A percentile compares a stretch with the other conserved stretches of the same genome.
Conservation (phyloP, 2,113 vertebrate species). For the Amblyopsis rosae region DNA sequence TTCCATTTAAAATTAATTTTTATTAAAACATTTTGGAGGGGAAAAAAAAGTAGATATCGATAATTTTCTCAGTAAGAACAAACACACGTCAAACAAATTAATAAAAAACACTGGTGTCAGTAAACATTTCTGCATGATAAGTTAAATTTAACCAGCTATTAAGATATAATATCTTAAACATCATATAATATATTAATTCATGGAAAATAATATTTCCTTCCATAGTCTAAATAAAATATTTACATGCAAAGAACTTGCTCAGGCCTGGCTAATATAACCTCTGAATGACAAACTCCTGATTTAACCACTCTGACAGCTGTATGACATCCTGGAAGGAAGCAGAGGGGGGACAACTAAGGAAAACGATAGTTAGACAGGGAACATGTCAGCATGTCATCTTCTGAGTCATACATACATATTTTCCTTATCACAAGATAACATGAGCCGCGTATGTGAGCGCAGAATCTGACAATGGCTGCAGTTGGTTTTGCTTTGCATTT, state of each 20-base stretch:
- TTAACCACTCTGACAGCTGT: not conserved
- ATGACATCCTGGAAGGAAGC: not conserved
- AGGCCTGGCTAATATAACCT: too few relatives aligned
- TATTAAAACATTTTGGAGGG: too few relatives aligned
- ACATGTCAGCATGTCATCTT: not conserved
- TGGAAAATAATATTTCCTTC: conserved; percentile 18
- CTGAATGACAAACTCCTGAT: not conserved
- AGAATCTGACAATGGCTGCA: too few relatives aligned
- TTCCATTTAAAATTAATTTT: too few relatives aligned
- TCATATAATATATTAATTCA: conserved; percentile 23
- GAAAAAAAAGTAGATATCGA: too few relatives aligned
- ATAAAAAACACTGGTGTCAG: too few relatives aligned
- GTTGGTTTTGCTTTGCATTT: too few relatives aligned
- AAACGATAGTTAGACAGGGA: not conserved
- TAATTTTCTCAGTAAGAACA: too few relatives aligned
- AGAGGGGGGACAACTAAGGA: not conserved
- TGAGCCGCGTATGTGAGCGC: too few relatives aligned
- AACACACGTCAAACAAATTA: too few relatives aligned
- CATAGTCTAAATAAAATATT: conserved; percentile 18
- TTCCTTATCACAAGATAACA: not conserved
- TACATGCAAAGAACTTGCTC: conserved; percentile 2
- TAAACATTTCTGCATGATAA: not conserved
- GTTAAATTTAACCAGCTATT: conserved; percentile 3
- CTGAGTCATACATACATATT: not conserved
- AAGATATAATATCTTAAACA: conserved; percentile 3